phyloP scores from a whole-genome alignment of 2,888 invertebrate genomes.

The Ormyrus rosae region DNA sequence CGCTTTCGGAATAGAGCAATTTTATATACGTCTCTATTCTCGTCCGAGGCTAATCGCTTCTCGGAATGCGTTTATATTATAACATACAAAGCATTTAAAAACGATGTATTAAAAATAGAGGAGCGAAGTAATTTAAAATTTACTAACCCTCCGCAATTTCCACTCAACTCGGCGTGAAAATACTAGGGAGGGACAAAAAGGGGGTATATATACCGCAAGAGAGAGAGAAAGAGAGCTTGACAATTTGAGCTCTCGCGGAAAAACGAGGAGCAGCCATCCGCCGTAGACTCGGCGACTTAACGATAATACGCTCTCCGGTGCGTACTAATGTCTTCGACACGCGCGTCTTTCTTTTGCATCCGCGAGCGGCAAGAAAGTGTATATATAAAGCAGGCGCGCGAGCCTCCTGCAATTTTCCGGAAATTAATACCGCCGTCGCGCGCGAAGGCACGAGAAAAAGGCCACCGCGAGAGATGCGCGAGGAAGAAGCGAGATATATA shows the following conservation, averaged over 20 bases:
- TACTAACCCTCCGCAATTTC: too few relatives aligned
- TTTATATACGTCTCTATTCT: too few relatives aligned
- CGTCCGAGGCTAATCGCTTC: too few relatives aligned
- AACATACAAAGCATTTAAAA: too few relatives aligned
- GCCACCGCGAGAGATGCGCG: slow-evolving; percentile 2
- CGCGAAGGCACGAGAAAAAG: not conserved
- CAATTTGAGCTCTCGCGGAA: slow-evolving; percentile 30
- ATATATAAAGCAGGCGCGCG: not conserved
- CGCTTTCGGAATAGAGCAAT: too few relatives aligned
- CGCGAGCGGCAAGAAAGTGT: not conserved
- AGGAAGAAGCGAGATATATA: not conserved
- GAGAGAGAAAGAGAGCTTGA: not conserved
- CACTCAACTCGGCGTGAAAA: too few relatives aligned
- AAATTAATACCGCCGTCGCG: slow-evolving; percentile 55
- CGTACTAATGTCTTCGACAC: not conserved
- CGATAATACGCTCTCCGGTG: slow-evolving; percentile 1
- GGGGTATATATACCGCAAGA: too few relatives aligned
- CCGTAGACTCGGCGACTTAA: slow-evolving; percentile 19
- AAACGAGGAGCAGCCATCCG: not conserved
- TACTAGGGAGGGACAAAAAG: too few relatives aligned
- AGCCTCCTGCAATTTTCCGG: slow-evolving; percentile 52
- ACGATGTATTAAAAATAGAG: too few relatives aligned
- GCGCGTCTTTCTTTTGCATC: not conserved
- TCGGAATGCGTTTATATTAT: too few relatives aligned
- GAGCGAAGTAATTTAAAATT: too few relatives aligned